Evolutionary conservation across 1,140 invertebrate species (phyloP).

Genomic region (Drosophila burlai): DNA sequence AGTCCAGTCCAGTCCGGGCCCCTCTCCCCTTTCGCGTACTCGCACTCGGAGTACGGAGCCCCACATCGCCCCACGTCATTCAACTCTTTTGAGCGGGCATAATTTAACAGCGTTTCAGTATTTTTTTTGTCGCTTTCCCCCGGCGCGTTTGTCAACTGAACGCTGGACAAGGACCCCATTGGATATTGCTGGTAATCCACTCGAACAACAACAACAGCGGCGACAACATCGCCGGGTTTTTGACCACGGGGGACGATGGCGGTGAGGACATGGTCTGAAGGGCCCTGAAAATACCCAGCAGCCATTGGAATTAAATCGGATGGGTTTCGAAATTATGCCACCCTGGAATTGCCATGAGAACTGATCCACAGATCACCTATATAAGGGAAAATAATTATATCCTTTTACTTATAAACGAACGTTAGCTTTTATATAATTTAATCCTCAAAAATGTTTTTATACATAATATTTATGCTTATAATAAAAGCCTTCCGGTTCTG

Average conservation of each 20-base stretch:
- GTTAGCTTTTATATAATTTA: not conserved
- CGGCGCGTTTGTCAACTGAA: conserved; percentile 56
- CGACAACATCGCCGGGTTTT: conserved; percentile 41
- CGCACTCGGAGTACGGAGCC: not conserved
- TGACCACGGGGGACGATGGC: conserved; percentile 37
- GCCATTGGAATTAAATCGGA: conserved; percentile 19
- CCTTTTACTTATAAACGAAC: no score
- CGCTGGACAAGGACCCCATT: conserved; percentile 46
- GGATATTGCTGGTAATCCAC: conserved; percentile 76
- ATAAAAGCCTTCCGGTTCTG: not conserved
- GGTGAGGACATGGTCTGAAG: conserved; percentile 25
- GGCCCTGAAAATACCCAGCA: conserved; percentile 48
- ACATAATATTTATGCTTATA: not conserved
- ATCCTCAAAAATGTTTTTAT: not conserved
- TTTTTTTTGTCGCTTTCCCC: conserved; percentile 24
- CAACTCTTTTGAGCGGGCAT: conserved; percentile 76
- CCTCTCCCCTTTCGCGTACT: not conserved
- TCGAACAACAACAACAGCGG: conserved; percentile 57
- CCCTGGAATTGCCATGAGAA: not conserved
- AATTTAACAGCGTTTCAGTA: conserved; percentile 69
- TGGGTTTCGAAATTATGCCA: not conserved
- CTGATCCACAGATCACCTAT: not conserved
- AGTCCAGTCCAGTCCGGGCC: not conserved
- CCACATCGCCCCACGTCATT: conserved; percentile 51
- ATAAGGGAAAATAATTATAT: not conserved